Evolutionary conservation across 92 coral and sea anemone genomes (phyloP).

Genomic region (Zoanthus gigantus): DNA sequence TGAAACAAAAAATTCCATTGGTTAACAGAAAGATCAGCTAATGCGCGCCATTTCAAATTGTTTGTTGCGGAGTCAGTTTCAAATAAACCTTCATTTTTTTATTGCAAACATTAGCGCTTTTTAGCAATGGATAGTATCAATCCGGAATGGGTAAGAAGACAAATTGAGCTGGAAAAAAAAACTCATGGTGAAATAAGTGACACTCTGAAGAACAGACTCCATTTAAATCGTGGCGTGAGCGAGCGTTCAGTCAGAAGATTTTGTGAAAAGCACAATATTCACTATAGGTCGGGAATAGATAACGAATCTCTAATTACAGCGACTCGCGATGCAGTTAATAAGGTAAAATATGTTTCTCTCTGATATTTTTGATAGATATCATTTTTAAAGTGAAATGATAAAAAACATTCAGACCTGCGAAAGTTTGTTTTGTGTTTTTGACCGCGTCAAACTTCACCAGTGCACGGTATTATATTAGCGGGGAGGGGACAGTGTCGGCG

Average conservation of each 20-base stretch:
- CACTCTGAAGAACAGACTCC: conserved; percentile 5
- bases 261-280: conserved; percentile 42
- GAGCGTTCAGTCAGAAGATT: conserved; percentile 61
- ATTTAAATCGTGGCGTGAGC: conserved; percentile 33
- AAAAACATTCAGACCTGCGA: neutral
- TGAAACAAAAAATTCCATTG: neutral
- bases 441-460: neutral
- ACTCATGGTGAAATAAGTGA: conserved; percentile 35
- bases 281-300: conserved; percentile 25
- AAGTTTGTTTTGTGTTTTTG: neutral
- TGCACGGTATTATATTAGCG: neutral
- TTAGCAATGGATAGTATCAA: neutral
- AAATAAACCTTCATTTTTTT: neutral
- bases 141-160: neutral
- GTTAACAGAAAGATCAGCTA: neutral
- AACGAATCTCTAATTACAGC: neutral
- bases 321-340: neutral
- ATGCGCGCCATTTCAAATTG: neutral
- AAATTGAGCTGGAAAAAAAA: conserved; percentile 21
- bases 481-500: neutral
- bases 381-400: neutral
- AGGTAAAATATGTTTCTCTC: neutral
- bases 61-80: neutral
- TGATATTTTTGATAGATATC: neutral
- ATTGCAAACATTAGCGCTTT: neutral